Base-by-base conservation (phyloP, 2,888 invertebrate species). In the Eupithecia centaureata region DNA sequence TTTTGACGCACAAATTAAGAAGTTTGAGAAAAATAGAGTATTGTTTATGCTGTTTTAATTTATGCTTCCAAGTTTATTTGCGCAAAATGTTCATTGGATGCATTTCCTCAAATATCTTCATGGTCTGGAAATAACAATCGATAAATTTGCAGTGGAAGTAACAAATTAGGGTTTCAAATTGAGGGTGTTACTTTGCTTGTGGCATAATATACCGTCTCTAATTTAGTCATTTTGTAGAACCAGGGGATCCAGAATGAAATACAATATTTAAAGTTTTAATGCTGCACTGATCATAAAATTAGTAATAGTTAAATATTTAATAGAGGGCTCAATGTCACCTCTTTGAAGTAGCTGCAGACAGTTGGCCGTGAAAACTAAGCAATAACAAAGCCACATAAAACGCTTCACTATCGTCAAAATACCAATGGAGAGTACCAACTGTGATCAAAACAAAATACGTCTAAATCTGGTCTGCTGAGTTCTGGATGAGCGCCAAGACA, bases 381-480 rank as follows among this genome's bases (percentile, higher is more conserved):
- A 63, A 69, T 62, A 65, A 64, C 67, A 72, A 70, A 68, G 51
- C 64, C 71, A 62, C 73, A 72, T 72, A 73, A 76, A 71, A 74
- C 42, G 73, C 67, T 59, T 51, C 33, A 30, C 60, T 27, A 65
- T 61, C 69, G 60, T 70, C 73, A 73, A 71, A 67, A 68, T 67
- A 66, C 73, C 76, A 76, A 79, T 62, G 62, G 61, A 47, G 52
- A 56, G 35, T 59, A 22, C 63, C 61, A 66, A 42, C 63, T 65
- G 79, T 79, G 60, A 66, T 67, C 65, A 71, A 72, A 72, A 82
- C 81, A 82, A 78, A 76, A 76, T 77, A 73, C 76, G 81, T 82
- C 82, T 82, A 78, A 79, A 75, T 66, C 62, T 71, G 76, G 82
- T 82, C 82, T 79, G 76, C 77, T 70, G 72, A 76, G 30, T 52